Evolutionary conservation across 1,140 invertebrate species (phyloP).

Genomic region (Caenorhabditis elegans): WBcel235 BX284605.5:13905501-13906000

Average conservation of each 20-base stretch:
- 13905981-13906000: too few relatives aligned
- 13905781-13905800: background rate
- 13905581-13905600: slow-evolving; percentile 60
- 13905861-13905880: too few relatives aligned
- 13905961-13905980: too few relatives aligned
- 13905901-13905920: too few relatives aligned
- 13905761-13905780: background rate
- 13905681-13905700: slow-evolving; percentile 28
- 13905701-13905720: background rate
- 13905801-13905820: too few relatives aligned
- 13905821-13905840: too few relatives aligned
- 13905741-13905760: background rate
- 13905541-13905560: slow-evolving; percentile 63
- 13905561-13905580: slow-evolving; percentile 56
- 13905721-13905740: background rate
- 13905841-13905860: too few relatives aligned
- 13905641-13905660: slow-evolving; percentile 58
- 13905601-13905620: slow-evolving; percentile 46
- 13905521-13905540: slow-evolving; percentile 57
- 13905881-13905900: too few relatives aligned
- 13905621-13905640: slow-evolving; percentile 55
- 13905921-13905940: too few relatives aligned
- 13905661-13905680: slow-evolving; percentile 60
- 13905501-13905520: slow-evolving; percentile 56
- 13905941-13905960: too few relatives aligned